phyloP scores from a whole-genome alignment of 2,113 vertebrate species.

The Pterocles burchelli region DNA sequence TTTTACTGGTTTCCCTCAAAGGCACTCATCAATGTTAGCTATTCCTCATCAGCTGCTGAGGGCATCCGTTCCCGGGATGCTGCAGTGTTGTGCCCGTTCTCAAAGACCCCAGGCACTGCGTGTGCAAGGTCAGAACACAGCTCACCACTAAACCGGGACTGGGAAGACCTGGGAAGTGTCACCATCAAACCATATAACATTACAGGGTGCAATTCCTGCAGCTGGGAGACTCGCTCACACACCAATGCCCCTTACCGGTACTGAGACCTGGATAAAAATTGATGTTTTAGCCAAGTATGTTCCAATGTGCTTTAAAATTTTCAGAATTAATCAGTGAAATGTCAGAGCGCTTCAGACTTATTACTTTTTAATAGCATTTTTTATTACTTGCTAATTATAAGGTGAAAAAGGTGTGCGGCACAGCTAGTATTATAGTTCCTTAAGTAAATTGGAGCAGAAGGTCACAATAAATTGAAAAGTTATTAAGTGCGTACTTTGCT shows the following conservation, averaged over 20 bases:
- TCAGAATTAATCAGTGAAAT: slow-evolving; percentile 80
- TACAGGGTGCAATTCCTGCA: not conserved
- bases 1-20: not conserved
- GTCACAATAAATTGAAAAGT: slow-evolving; percentile 43
- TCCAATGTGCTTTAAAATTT: slow-evolving; percentile 78
- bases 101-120: not conserved
- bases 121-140: not conserved
- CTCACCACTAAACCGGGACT: not conserved
- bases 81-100: not conserved
- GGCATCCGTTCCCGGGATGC: not conserved
- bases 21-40: not conserved
- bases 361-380: slow-evolving; percentile 77
- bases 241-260: rapidly evolving
- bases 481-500: slow-evolving; percentile 23
- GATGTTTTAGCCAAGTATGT: slow-evolving; percentile 78
- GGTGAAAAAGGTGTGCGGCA: slow-evolving; percentile 45
- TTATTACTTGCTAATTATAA: slow-evolving; percentile 77
- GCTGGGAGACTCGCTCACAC: not conserved
- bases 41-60: not conserved
- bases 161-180: not conserved
- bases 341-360: slow-evolving; percentile 72
- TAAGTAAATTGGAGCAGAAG: slow-evolving; percentile 51
- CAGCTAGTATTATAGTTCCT: slow-evolving; percentile 17
- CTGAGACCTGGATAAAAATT: not conserved
- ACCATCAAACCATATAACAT: not conserved